Conservation (phyloP, 2,797 vertebrate genomes). For the Simalia tracyae region DNA sequence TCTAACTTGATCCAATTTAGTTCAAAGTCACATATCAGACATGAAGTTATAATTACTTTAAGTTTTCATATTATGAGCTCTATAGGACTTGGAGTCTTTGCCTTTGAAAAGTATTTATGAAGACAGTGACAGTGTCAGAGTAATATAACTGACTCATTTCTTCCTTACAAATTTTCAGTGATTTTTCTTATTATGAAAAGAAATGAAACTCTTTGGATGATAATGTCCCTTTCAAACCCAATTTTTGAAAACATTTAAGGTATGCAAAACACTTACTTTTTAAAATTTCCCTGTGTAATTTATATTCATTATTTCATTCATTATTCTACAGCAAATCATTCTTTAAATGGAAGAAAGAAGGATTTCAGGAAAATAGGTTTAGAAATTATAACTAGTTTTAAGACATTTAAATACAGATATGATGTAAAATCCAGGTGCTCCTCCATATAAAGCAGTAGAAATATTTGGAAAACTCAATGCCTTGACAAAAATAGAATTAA, state of each 20-base stretch:
- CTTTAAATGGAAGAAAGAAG: constrained; percentile 45
- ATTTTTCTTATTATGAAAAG: constrained; percentile 55
- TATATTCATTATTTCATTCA: constrained; percentile 40
- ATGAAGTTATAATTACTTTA: constrained; percentile 40
- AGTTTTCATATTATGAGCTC: constrained; percentile 1
- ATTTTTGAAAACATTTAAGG: constrained; percentile 57
- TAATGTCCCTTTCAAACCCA: constrained; percentile 60
- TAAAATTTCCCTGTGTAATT: constrained; percentile 59
- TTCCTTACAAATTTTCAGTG: constrained; percentile 38
- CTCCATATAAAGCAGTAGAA: constrained; percentile 41
- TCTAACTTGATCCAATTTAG: constrained; percentile 1
- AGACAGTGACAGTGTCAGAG: constrained; percentile 42
- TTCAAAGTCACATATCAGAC: constrained; percentile 2
- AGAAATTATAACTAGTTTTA: constrained; percentile 63
- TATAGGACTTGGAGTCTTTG: constrained; percentile 14
- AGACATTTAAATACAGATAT: constrained; percentile 64
- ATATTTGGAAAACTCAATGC: constrained; percentile 35
- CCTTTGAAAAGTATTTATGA: constrained; percentile 25
- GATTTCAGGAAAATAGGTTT: constrained; percentile 50
- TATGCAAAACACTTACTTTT: constrained; percentile 61
- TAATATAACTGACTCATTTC: constrained; percentile 49
- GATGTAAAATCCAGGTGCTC: constrained; percentile 41
- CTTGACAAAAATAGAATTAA: background rate
- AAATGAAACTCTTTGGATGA: constrained; percentile 52
- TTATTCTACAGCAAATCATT: constrained; percentile 57